Conservation (phyloP, 2,888 invertebrate species). For the Stenoptilia bipunctidactyla region DNA sequence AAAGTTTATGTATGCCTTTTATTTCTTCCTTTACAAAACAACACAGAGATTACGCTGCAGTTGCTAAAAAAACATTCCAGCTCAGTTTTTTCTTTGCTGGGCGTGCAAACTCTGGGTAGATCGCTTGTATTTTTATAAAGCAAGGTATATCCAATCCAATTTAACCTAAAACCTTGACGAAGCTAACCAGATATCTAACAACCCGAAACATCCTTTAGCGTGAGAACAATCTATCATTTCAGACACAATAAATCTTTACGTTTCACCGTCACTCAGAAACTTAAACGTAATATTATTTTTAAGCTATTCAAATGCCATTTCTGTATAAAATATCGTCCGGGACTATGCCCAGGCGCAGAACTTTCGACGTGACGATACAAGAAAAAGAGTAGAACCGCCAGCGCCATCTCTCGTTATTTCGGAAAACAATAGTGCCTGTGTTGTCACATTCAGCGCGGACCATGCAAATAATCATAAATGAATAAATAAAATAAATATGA, state of each 20-base stretch:
- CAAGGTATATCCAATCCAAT: too few species aligned
- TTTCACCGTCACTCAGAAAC: constrained; percentile 26
- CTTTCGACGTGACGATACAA: constrained; percentile 20
- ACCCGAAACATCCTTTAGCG: constrained; percentile 16
- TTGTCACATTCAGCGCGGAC: constrained; percentile 61
- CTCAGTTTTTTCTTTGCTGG: too few species aligned
- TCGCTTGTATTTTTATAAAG: too few species aligned
- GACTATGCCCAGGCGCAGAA: constrained; percentile 17
- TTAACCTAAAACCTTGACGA: too few species aligned
- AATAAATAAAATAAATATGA: constrained; percentile 69
- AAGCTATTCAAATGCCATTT: constrained; percentile 53
- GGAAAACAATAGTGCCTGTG: constrained; percentile 61
- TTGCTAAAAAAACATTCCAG: too few species aligned
- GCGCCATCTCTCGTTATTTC: constrained; percentile 65
- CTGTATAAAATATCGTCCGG: constrained; percentile 40
- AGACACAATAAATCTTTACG: constrained; percentile 30
- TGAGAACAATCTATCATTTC: constrained; percentile 35
- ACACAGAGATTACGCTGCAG: too few species aligned
- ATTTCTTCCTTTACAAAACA: too few species aligned
- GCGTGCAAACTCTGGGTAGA: too few species aligned
- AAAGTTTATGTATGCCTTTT: too few species aligned
- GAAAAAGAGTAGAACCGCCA: constrained; percentile 36
- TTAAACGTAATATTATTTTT: constrained; percentile 36
- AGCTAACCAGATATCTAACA: too few species aligned
- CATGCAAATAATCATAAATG: constrained; percentile 70